Evolutionary conservation across 2,113 vertebrate genomes (phyloP), one percentile per base, ranked within the genome.

Genomic region (Pampusana beccarii): DNA sequence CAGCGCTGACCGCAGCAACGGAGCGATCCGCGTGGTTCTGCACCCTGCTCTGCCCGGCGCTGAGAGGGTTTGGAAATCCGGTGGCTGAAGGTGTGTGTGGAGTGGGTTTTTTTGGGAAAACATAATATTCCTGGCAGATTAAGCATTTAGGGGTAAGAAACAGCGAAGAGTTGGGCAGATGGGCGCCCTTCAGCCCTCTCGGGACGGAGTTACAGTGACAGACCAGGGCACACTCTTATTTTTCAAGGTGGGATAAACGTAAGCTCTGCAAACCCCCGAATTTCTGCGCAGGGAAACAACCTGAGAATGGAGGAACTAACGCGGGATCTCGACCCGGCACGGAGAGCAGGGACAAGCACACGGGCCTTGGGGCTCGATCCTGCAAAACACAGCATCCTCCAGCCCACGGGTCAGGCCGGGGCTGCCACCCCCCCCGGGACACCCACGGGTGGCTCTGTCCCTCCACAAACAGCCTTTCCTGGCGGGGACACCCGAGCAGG

Each of bases 301-400:
- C 33, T 33, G 62, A 66, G 62, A 65, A 29, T 0, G 1, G 19
- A 6, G 11, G 31, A 44, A 24, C 34, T 19, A 33, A n/a, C 13
- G 10, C 1, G 1, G 75, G 53, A 50, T 3, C 56, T 40, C 33
- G 50, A 33, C 5, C 13, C n/a, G 13, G 50, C 60, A 18, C 0
- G 0, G 29, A 38, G 6, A n/a, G 54, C 0, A 0, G 16, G 65
- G 36, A 50, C 0, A 2, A 62, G 38, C 56, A 24, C 33, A 2
- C 0, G 3, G 40, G 28, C 5, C 2, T 29, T 19, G 83, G 74
- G 57, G 42, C 24, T 71, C 65, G 31, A 14, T 7, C 53, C 42
- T 44, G 42, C 33, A 7, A 44, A 61, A 75, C 2, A 0, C 51
- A 19, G 3, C 2, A 0, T 11, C 67, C 62, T 5, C 1, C 48